Percentiles rank a stretch among this genome's conserved stretches.
Evolutionary conservation across 2,113 vertebrate genomes (phyloP).

Genomic region (Ctenodactylus gundi): DNA sequence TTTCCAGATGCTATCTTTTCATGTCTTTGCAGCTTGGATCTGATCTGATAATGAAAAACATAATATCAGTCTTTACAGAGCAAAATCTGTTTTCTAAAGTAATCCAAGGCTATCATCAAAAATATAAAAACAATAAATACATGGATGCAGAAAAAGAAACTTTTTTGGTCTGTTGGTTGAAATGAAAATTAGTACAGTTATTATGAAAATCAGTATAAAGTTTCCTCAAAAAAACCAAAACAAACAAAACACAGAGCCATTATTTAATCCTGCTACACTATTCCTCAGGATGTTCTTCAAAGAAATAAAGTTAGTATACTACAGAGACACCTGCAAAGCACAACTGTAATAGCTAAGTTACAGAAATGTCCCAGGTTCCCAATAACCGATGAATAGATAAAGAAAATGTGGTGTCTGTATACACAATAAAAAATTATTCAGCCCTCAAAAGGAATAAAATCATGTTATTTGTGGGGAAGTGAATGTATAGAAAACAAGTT

Average conservation of each 20-base stretch:
- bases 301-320: background rate
- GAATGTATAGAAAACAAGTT: background rate
- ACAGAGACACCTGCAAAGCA: background rate
- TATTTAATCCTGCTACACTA: no score
- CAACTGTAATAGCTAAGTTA: background rate
- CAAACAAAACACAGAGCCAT: background rate
- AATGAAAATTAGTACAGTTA: no score
- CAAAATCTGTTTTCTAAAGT: slow-evolving; percentile 26
- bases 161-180: background rate
- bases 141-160: background rate
- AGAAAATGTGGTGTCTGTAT: background rate
- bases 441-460: background rate
- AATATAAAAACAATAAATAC: background rate
- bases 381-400: background rate
- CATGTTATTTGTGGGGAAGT: background rate
- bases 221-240: background rate
- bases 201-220: background rate
- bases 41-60: slow-evolving; percentile 85
- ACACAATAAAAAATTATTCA: background rate
- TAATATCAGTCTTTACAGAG: background rate
- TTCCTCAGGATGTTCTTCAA: background rate
- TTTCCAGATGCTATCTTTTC: slow-evolving; percentile 78
- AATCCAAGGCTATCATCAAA: background rate
- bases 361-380: background rate
- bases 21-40: slow-evolving; percentile 88